Evolutionary conservation across 2,888 invertebrate genomes (phyloP), one percentile per base, ranked within the genome.

Genomic region (Timema podura): DNA sequence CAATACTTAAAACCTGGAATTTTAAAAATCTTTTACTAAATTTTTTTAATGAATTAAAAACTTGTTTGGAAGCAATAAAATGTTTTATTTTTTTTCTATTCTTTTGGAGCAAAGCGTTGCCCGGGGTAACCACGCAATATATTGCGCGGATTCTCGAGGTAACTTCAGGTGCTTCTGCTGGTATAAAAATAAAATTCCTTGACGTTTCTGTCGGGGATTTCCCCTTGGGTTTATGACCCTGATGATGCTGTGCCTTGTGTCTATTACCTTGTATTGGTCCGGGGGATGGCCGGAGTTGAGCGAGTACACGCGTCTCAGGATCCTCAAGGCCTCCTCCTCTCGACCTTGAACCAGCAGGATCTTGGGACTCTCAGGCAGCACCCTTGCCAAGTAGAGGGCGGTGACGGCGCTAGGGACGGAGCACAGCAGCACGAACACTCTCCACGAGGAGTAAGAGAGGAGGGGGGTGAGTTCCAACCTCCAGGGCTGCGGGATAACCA

Each of bases 361-460:
- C 74, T 80, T 81, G 0, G 81, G 80, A 72, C 80, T 80, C 69
- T 81, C 80, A 6, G 80, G 80, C 48, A 80, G 76, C 48, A 78
- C 76, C 8, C 13, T 44, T 7, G 13, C 48, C n/a, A 80, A 72
- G 9, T 76, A 76, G 0, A 80, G 59, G 0, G 78, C 78, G 67
- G 79, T 77, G 15, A 79, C 64, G 5, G 80, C 74, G 5, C 79
- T 78, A 2, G 80, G 80, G 67, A 80, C 74, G 10, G 79, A 79
- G 70, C 79, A 79, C 9, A 79, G 77, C 8, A 80, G 74, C 71
- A 81, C 76, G 70, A 80, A 81, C 0, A 80, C 70, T 49, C 80
- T 74, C 81, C 81, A 81, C n/a, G 80, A 79, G 66, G 78, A 79
- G 69, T 78, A 80, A 5, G 76, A 49, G 45, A 54, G 54, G 64